Base-by-base conservation (phyloP, 2,113 vertebrate genomes). In the Abramis brama region DNA sequence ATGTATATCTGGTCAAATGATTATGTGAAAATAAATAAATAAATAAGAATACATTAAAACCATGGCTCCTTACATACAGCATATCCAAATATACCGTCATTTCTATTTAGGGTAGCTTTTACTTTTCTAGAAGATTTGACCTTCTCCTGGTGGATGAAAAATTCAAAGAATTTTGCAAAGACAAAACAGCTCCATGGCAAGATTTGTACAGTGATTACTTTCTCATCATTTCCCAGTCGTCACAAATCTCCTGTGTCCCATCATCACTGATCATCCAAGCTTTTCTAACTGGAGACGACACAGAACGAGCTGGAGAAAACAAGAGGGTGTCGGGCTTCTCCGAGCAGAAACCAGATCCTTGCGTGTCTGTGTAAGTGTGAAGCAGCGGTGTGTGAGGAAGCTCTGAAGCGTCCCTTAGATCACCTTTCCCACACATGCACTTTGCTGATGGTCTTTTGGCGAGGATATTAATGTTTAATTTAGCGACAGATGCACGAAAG, bases 351-450 rank as follows among this genome's bases (percentile, higher is more conserved):
- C 55, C 55, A 23, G 55, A 57, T 57, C 55, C 55, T 57, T 23
- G 19, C 19, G 7, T 23, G 55, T 57, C 6, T 23, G 64, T 21
- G 27, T 68, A 9, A 1, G 30, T 36, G 66, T 36, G 30, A 70
- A 36, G 66, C 66, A 70, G 66, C 9, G 7, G 7, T 36, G 66
- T 36, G 73, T 43, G 8, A 59, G 64, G 25, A 71, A 50, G 25
- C 45, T 55, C 81, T 77, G 73, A 78, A 70, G 70, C 21, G 57
- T 43, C 60, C 5, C 39, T 57, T 39, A 45, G 85, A 82, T 82
- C 71, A 77, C 11, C 17, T 86, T 83, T 77, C 86, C 33, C 15
- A 75, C 43, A 27, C 23, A 66, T 39, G 60, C 30, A 77, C 50
- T 75, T 52, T 75, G 73, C 43, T 27, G 45, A 50, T 75, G 43